phyloP scores from a whole-genome alignment of 2,797 vertebrate genomes.

The Gobio occitaniae region DNA sequence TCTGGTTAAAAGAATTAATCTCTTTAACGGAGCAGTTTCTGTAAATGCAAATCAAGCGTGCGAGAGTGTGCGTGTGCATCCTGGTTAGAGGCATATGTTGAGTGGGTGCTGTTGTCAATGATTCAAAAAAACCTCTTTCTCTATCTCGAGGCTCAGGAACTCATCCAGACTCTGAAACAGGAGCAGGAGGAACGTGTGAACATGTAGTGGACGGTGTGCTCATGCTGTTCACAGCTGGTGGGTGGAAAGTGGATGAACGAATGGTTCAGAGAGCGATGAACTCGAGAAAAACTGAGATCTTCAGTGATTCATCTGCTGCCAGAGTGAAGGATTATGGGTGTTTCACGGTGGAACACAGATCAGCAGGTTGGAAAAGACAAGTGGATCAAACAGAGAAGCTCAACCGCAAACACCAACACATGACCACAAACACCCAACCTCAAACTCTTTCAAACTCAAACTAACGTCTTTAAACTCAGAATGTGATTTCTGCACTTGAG shows the following conservation, averaged over 20 bases:
- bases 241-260: constrained; percentile 46
- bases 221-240: constrained; percentile 37
- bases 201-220: background rate
- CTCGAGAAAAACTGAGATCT: constrained; percentile 15
- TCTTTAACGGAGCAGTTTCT: constrained; percentile 29
- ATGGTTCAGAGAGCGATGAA: constrained; percentile 6
- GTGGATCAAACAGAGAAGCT: constrained; percentile 8
- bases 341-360: constrained; percentile 5
- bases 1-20: constrained; percentile 43
- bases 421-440: background rate
- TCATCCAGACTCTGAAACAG: constrained; percentile 5
- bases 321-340: constrained; percentile 21
- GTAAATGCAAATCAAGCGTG: constrained; percentile 5
- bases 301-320: constrained; percentile 36
- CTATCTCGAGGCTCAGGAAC: constrained; percentile 21
- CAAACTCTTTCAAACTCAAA: constrained; percentile 20
- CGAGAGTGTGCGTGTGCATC: background rate
- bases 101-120: constrained; percentile 37
- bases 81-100: constrained; percentile 36
- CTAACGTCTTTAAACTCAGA: background rate
- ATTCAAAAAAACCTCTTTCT: constrained; percentile 9
- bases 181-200: constrained; percentile 19
- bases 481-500: constrained; percentile 3
- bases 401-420: constrained; percentile 9
- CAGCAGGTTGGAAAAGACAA: constrained; percentile 30